These are phyloP conservation scores for Araneus ventricosus DNA, from an alignment of 1,140 invertebrate genomes.

Conservation along the genomic window DNA sequence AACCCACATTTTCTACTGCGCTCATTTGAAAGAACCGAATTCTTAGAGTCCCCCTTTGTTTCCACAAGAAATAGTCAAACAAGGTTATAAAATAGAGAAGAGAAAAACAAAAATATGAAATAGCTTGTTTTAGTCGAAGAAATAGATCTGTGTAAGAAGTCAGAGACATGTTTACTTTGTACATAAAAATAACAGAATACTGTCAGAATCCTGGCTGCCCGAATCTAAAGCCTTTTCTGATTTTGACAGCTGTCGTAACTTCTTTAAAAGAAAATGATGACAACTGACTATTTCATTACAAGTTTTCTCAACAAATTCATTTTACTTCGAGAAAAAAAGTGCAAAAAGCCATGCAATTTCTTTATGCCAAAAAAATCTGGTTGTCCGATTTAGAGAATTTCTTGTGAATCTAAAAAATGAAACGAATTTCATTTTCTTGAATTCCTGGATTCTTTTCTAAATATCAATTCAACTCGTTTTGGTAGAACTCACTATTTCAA, in stretches of 20 bases:
- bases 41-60: background rate
- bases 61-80: background rate
- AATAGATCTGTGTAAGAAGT: background rate
- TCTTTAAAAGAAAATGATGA: constrained; percentile 54
- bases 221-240: constrained; percentile 20
- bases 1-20: background rate
- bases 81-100: background rate
- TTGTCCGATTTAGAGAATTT: background rate
- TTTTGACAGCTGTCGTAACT: constrained; percentile 49
- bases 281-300: constrained; percentile 35
- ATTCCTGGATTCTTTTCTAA: background rate
- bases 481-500: too few species aligned
- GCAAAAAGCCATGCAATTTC: background rate
- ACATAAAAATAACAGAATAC: constrained; percentile 15
- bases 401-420: background rate
- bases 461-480: too few species aligned
- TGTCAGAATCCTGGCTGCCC: constrained; percentile 23
- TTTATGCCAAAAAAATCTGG: background rate
- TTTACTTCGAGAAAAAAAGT: background rate
- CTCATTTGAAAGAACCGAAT: background rate
- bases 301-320: background rate
- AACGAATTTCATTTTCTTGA: background rate
- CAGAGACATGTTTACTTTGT: constrained; percentile 36
- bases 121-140: background rate
- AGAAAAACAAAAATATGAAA: background rate